Percentiles rank a stretch among this genome's conserved stretches.
These are phyloP conservation scores for Flexamia atlantica DNA, from an alignment of 2,888 invertebrate genomes.

Conservation along the genomic window DNA sequence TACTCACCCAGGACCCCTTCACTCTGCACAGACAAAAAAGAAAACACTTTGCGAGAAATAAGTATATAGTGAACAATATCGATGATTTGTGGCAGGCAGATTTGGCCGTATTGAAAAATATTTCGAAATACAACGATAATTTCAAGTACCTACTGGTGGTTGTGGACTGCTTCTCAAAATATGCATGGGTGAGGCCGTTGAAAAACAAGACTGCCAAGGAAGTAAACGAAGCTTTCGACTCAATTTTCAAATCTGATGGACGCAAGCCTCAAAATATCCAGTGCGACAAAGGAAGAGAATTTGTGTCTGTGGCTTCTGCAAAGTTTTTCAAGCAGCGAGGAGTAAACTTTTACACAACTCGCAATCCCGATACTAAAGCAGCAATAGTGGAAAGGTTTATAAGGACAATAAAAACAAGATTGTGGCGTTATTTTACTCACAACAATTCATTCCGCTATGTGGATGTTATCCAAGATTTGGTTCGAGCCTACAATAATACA, in stretches of 20 bases:
- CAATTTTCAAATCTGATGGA: not conserved
- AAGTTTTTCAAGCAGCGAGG: slow-evolving; percentile 63
- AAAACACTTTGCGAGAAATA: not conserved
- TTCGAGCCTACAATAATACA: slow-evolving; percentile 69
- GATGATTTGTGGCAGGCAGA: slow-evolving; percentile 18
- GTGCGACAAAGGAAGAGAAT: slow-evolving; percentile 17
- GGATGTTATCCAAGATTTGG: slow-evolving; percentile 69
- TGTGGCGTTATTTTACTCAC: slow-evolving; percentile 70
- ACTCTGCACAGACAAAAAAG: not conserved
- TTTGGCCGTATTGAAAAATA: not conserved
- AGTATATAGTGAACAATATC: slow-evolving; percentile 16
- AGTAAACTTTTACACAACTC: slow-evolving; percentile 67
- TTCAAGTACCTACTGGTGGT: not conserved
- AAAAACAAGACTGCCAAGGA: slow-evolving; percentile 16
- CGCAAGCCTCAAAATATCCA: not conserved
- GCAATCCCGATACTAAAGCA: slow-evolving; percentile 71
- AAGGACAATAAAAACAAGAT: slow-evolving; percentile 70
- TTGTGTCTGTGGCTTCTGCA: not conserved
- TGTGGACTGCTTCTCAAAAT: not conserved
- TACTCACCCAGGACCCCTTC: slow-evolving; percentile 17
- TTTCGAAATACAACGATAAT: slow-evolving; percentile 21
- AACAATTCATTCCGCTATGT: slow-evolving; percentile 69
- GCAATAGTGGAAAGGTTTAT: slow-evolving; percentile 71
- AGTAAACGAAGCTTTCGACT: slow-evolving; percentile 45
- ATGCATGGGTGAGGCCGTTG: not conserved